Evolutionary conservation across 2,888 invertebrate genomes (phyloP).

Genomic region (Netelia melanura): DNA sequence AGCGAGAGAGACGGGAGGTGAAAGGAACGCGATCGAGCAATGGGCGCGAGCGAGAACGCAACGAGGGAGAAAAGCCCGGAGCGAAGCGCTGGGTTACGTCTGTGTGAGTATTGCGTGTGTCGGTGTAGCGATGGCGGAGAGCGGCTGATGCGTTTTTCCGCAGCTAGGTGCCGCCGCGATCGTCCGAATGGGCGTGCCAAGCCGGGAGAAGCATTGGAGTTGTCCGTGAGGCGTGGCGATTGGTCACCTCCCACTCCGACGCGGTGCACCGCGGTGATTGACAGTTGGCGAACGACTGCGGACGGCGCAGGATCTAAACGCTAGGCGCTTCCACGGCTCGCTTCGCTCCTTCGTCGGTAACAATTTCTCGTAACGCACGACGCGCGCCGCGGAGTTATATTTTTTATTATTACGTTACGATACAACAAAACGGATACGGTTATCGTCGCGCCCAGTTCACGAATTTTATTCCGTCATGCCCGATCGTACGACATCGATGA

Average conservation of each 20-base stretch:
- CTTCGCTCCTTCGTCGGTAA: conserved; percentile 71
- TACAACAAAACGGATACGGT: background rate
- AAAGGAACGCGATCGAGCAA: background rate
- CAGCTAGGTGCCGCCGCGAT: conserved; percentile 74
- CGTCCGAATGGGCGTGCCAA: conserved; percentile 75
- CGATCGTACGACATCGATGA: background rate
- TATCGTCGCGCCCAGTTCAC: background rate
- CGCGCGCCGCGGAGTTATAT: conserved; percentile 67
- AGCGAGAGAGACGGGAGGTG: conserved; percentile 20
- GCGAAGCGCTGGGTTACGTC: conserved; percentile 78
- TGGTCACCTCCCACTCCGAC: conserved; percentile 87
- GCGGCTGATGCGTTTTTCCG: conserved; percentile 59
- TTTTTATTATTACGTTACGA: conserved; percentile 41
- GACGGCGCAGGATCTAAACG: conserved; percentile 87
- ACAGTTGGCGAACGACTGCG: conserved; percentile 89
- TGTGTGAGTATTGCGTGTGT: conserved; percentile 71
- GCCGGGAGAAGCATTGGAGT: conserved; percentile 79
- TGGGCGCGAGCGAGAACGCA: conserved; percentile 53
- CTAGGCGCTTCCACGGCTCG: conserved; percentile 82
- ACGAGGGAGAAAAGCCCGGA: background rate
- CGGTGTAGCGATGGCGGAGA: conserved; percentile 84
- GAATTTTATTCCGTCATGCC: background rate
- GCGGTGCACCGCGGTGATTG: conserved; percentile 86
- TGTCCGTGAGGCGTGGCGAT: conserved; percentile 79
- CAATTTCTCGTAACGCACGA: conserved; percentile 48